phyloP scores from a whole-genome alignment of 2,888 invertebrate genomes.

The Lapara coniferarum region DNA sequence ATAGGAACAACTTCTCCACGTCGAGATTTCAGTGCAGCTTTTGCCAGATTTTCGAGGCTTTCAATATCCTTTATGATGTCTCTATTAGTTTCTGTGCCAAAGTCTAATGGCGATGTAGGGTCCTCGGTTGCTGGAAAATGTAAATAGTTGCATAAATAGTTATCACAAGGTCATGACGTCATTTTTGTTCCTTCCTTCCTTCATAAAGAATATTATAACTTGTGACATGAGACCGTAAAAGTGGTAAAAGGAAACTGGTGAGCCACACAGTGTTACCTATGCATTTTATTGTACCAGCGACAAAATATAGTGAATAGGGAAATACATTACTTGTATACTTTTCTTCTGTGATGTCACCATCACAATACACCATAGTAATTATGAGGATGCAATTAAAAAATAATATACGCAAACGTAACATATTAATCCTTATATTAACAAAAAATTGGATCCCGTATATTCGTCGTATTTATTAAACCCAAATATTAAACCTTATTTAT shows the following conservation, averaged over 20 bases:
- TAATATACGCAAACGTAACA: background rate
- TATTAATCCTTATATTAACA: background rate
- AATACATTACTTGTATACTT: background rate
- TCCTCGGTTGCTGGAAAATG: background rate
- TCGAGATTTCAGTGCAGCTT: constrained; percentile 37
- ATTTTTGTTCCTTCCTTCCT: too few relatives aligned
- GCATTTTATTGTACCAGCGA: background rate
- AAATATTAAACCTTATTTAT: too few relatives aligned
- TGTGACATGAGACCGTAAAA: too few relatives aligned
- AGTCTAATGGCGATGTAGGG: background rate
- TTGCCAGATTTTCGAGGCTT: constrained; percentile 43
- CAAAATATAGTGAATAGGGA: background rate
- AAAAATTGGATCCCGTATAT: too few relatives aligned
- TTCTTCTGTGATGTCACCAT: background rate
- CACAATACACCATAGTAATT: background rate
- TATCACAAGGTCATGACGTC: too few relatives aligned
- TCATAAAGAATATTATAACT: too few relatives aligned
- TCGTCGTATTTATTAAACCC: too few relatives aligned
- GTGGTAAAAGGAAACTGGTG: too few relatives aligned
- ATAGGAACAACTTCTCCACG: constrained; percentile 34
- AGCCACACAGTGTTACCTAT: background rate
- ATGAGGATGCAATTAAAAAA: background rate
- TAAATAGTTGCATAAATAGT: background rate
- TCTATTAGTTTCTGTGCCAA: background rate
- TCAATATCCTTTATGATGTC: constrained; percentile 43